Base-by-base conservation (phyloP, 1,140 invertebrate species). In the Ceratosolen solmsi region DNA sequence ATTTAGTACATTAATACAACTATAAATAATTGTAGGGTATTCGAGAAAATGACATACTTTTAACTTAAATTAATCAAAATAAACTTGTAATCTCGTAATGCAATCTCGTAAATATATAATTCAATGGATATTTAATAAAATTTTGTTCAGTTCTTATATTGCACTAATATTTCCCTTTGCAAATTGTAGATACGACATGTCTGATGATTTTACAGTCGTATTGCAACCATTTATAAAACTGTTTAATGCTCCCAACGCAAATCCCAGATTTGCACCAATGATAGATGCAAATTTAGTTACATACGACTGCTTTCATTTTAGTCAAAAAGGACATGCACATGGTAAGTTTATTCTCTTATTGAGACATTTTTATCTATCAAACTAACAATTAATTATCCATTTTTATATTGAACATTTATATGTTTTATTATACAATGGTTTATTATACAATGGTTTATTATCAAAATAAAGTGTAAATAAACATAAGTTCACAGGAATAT, bases 171-270 rank as follows among this genome's bases (percentile, higher is more conserved):
- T 8, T 72, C 76, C 70, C 72, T 79, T 73, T 78, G 83, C 56
- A 74, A 63, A 54, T 84, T 85, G 82, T 58, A 90, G 89, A 65
- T 89, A 91, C 41, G 89, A 91, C 36, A 86, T 84, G 4, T 87
- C 86, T 0, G 36, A 85, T 58, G 94, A 95, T 86, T 96, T 96
- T 86, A 95, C 95, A 0, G 95, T 95, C 1, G 94, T 95, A 3
- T 84, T 94, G 15, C 95, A 96, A 86, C 94, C 95, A 25, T 94
- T 94, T 71, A 93, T 91, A 51, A 92, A 93, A 87, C 78, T 92
- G 25, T 93, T 94, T 63, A 93, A 94, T 84, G 90, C 93, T 3
- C 93, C 93, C 25, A 85, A 89, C 71, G 81, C 85, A 17, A 83
- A 90, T 85, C 88, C 89, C n/a, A 80, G 22, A 15, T 84, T 27